phyloP scores from a whole-genome alignment of 2,888 invertebrate genomes.

The Zygothrica quintamaculata region DNA sequence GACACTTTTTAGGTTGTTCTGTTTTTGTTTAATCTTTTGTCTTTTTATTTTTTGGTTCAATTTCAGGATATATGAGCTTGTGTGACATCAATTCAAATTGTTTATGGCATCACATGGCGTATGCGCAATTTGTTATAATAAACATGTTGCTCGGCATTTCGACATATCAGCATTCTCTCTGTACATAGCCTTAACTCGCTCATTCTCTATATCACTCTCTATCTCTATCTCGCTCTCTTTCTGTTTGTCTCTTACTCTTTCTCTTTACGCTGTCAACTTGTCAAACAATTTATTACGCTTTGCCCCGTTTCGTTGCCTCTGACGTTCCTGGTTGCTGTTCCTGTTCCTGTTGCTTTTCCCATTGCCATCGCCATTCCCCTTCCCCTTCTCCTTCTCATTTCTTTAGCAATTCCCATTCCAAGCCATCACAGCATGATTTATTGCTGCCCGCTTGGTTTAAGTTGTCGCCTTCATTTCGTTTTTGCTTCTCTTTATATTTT shows the following conservation, averaged over 20 bases:
- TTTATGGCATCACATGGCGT: constrained; percentile 72
- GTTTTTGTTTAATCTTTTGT: constrained; percentile 16
- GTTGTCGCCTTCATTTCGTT: constrained; percentile 45
- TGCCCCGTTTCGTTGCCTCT: constrained; percentile 22
- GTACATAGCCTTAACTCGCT: constrained; percentile 1
- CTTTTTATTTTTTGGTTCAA: constrained; percentile 41
- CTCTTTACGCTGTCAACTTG: constrained; percentile 67
- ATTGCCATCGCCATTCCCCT: too few species aligned
- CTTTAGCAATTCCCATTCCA: constrained; percentile 8
- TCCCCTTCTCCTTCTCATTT: not conserved
- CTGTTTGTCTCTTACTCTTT: too few species aligned
- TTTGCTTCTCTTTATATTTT: constrained; percentile 11
- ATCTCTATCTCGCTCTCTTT: not conserved
- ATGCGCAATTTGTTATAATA: constrained; percentile 78
- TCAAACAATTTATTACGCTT: constrained; percentile 75
- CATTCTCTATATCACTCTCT: not conserved
- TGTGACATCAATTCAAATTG: constrained; percentile 67
- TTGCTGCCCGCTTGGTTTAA: constrained; percentile 62
- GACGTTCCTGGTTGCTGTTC: too few species aligned
- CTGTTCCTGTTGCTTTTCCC: too few species aligned
- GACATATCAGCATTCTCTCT: constrained; percentile 14
- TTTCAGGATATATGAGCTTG: constrained; percentile 59
- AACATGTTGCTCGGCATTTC: constrained; percentile 71
- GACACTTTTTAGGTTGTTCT: not conserved
- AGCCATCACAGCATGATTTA: constrained; percentile 66